phyloP scores from a whole-genome alignment of 2,113 vertebrate genomes.

The Campylomormyrus tamandua region DNA sequence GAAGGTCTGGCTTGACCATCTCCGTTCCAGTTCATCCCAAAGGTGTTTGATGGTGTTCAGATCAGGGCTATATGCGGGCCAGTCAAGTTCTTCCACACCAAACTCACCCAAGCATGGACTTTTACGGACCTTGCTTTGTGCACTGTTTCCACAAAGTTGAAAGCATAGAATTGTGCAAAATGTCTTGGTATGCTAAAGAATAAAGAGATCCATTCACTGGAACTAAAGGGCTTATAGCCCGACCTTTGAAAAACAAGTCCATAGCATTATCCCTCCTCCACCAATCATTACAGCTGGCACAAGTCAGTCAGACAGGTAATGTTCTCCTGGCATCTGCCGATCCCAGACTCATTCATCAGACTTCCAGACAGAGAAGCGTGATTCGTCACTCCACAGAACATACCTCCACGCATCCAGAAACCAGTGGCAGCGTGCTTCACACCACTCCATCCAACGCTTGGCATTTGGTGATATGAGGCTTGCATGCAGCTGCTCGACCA shows the following conservation, averaged over 20 bases:
- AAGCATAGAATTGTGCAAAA: neutral
- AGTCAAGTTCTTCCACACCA: neutral
- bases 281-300: neutral
- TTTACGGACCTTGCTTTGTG: neutral
- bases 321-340: neutral
- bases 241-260: neutral
- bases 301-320: neutral
- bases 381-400: neutral
- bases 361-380: neutral
- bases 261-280: neutral
- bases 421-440: neutral
- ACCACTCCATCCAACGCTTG: neutral
- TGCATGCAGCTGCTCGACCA: neutral
- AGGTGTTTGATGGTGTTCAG: neutral
- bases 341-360: neutral
- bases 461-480: neutral
- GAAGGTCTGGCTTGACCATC: neutral
- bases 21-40: neutral
- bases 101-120: neutral
- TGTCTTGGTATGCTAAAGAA: neutral
- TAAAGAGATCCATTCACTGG: neutral
- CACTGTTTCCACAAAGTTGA: neutral
- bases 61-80: neutral
- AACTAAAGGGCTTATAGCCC: neutral
- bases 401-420: neutral